Percentiles rank a stretch among this genome's conserved stretches.
These are phyloP conservation scores for Frankliniella intonsa DNA, from an alignment of 2,888 invertebrate species.

Conservation along the genomic window DNA sequence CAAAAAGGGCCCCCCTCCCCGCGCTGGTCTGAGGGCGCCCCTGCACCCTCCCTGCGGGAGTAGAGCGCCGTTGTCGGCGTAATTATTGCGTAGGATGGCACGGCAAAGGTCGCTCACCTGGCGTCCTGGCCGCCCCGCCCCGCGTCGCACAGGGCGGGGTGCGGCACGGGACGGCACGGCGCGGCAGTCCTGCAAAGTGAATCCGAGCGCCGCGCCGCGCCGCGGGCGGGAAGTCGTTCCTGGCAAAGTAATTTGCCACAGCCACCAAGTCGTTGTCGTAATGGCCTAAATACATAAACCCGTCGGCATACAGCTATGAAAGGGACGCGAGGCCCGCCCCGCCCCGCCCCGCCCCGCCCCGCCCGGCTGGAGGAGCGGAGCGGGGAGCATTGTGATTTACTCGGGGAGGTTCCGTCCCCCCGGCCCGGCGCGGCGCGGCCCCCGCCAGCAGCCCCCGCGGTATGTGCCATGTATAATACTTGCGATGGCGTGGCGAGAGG, in stretches of 20 bases:
- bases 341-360: neutral
- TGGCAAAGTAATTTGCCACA: neutral
- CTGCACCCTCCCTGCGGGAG: no score
- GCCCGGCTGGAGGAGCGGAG: neutral
- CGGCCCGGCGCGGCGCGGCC: neutral
- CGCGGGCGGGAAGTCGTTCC: neutral
- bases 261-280: neutral
- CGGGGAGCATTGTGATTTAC: slow-evolving; percentile 18
- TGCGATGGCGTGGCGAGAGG: neutral
- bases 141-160: neutral
- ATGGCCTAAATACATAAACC: slow-evolving; percentile 10
- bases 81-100: no score
- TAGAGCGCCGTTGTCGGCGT: no score
- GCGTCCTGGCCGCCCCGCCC: no score
- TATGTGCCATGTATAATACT: slow-evolving; percentile 21
- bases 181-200: neutral
- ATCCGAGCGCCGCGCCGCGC: neutral
- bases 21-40: no score
- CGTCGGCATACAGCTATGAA: neutral
- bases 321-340: neutral
- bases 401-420: slow-evolving; percentile 8
- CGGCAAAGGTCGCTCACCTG: no score
- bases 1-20: no score
- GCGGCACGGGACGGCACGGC: neutral
- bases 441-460: neutral